Percentiles rank a stretch among this genome's conserved stretches.
These are phyloP conservation scores for Dipodomys spectabilis DNA, from an alignment of 2,113 vertebrate genomes.

Conservation along the genomic window DNA sequence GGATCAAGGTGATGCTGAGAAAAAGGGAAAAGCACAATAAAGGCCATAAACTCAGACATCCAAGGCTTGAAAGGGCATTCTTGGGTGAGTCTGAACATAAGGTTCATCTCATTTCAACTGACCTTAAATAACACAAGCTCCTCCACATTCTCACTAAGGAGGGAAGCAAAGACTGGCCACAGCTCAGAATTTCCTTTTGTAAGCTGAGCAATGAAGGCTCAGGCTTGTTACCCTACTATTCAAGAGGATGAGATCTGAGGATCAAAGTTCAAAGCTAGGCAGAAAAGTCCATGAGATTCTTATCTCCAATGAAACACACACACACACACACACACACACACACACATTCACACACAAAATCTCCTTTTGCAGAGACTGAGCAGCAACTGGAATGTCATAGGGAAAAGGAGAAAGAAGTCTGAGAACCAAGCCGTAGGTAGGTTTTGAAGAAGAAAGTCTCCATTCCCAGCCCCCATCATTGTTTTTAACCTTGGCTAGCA, in stretches of 20 bases:
- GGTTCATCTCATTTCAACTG: neutral
- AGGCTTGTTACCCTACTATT: no score
- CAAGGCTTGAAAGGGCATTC: neutral
- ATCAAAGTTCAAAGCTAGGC: no score
- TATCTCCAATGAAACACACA: no score
- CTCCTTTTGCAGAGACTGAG: neutral
- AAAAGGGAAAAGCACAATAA: neutral
- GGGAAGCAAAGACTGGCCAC: neutral
- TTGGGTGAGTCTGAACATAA: neutral
- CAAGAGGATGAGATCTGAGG: no score
- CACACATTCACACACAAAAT: no score
- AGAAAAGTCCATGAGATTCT: no score
- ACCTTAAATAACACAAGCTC: neutral
- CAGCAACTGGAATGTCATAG: neutral
- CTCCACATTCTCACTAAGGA: neutral
- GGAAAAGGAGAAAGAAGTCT: neutral
- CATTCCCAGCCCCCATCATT: neutral
- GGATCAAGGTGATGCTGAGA: neutral
- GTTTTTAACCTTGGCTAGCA: neutral
- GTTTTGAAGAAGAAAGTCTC: neutral
- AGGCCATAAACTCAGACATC: neutral
- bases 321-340: no score
- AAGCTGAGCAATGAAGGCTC: no score
- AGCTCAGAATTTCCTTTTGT: neutral
- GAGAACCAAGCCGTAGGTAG: neutral